Evolutionary conservation across 2,113 vertebrate genomes (phyloP).

Genomic region (Psittacus erithacus): DNA sequence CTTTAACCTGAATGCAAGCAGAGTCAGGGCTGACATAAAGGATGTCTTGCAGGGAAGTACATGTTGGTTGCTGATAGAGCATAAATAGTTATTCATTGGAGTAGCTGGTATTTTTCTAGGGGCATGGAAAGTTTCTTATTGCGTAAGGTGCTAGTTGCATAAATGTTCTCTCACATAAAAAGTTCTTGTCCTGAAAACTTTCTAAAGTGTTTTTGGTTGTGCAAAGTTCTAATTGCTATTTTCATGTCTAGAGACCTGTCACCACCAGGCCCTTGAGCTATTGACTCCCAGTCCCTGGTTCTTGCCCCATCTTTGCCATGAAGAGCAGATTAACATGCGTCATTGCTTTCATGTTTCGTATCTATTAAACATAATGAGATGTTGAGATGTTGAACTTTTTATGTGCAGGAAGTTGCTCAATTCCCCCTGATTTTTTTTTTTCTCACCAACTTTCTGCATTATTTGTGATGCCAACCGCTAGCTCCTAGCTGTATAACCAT

Average conservation of each 20-base stretch:
- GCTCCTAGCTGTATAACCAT: neutral
- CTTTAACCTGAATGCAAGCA: neutral
- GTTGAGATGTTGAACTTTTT: neutral
- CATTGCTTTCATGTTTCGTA: neutral
- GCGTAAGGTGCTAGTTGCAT: neutral
- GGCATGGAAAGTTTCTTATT: neutral
- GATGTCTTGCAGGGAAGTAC: neutral
- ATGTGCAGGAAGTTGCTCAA: neutral
- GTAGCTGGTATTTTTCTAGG: neutral
- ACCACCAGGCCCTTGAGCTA: neutral
- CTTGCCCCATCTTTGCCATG: neutral
- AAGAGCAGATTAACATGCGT: neutral
- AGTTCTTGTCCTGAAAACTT: neutral
- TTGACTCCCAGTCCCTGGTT: neutral
- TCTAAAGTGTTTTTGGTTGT: neutral
- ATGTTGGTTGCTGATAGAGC: neutral
- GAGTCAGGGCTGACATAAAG: neutral
- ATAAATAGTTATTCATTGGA: neutral
- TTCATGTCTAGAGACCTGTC: neutral
- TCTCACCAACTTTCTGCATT: neutral
- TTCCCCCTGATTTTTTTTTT: neutral
- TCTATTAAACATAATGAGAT: neutral
- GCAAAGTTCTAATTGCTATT: conserved; percentile 3
- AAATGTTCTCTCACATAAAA: neutral
- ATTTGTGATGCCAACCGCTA: neutral